Conservation (phyloP, 2,888 invertebrate species). For the Melanargia galathea region DNA sequence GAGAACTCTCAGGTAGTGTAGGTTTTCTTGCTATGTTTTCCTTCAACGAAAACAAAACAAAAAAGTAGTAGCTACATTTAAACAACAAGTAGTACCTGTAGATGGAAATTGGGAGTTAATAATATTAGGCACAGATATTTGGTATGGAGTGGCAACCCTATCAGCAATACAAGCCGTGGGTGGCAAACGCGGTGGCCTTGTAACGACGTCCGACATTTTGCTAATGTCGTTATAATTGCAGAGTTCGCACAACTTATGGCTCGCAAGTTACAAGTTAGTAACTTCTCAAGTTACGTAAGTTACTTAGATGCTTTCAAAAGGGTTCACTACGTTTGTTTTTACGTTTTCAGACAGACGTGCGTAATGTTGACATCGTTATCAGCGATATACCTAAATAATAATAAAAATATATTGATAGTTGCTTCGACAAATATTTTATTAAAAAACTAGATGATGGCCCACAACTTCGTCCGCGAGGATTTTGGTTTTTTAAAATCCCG, state of each 20-base stretch:
- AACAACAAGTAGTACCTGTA: no score
- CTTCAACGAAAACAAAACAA: no score
- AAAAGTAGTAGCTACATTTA: no score
- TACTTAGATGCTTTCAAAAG: not conserved
- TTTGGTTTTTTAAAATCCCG: no score
- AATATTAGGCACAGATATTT: not conserved
- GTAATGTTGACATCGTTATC: not conserved
- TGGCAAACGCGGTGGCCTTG: constrained; percentile 38
- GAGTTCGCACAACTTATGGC: constrained; percentile 15
- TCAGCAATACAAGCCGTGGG: constrained; percentile 31
- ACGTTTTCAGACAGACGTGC: not conserved
- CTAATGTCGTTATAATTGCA: constrained; percentile 40
- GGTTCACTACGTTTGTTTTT: not conserved
- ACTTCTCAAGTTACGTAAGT: constrained; percentile 3
- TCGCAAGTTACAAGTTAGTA: not conserved
- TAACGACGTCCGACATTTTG: constrained; percentile 38
- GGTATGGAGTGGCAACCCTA: constrained; percentile 17
- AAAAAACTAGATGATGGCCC: no score
- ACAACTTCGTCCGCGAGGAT: no score
- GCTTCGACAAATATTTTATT: no score
- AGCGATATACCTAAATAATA: no score
- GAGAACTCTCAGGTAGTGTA: no score
- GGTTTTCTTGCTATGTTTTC: no score
- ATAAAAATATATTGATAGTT: no score
- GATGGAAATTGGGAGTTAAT: no score